Conservation (phyloP, 2,888 invertebrate species). For the Pelosia muscerda region DNA sequence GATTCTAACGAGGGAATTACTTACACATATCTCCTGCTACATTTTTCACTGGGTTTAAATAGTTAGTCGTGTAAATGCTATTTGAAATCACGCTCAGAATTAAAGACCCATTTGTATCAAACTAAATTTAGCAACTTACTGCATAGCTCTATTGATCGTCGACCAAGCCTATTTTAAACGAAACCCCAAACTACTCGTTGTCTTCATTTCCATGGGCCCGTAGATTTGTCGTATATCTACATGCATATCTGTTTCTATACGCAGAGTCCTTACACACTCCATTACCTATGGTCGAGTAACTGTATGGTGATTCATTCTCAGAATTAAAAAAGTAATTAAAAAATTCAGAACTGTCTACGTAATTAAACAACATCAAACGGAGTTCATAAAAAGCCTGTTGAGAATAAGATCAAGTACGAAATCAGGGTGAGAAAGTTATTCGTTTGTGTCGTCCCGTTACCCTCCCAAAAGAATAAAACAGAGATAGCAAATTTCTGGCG, state of each 20-base stretch:
- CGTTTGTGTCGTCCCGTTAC: conserved; percentile 6
- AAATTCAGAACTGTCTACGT: background rate
- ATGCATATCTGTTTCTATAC: no score
- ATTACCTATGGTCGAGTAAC: no score
- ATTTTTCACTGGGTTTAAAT: no score
- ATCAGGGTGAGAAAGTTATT: conserved; percentile 5
- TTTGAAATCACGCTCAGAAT: background rate
- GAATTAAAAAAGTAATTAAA: background rate
- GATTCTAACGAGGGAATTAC: no score
- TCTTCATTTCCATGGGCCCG: conserved; percentile 20
- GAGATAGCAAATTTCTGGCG: conserved; percentile 35
- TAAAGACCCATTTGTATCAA: background rate
- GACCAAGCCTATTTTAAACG: conserved; percentile 41
- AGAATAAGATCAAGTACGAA: background rate
- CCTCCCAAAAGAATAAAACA: conserved; percentile 33
- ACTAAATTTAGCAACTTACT: conserved; percentile 11
- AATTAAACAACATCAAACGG: background rate
- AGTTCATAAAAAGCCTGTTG: background rate
- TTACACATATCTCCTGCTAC: no score
- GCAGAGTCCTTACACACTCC: no score
- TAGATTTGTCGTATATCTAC: background rate
- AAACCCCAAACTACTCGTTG: conserved; percentile 31
- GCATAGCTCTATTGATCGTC: conserved; percentile 37
- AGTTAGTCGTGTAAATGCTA: background rate
- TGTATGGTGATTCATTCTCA: background rate